Conservation (phyloP, 30 jellyfish, hydroid and myxozoan genomes). For the Aurelia coerulea region DNA sequence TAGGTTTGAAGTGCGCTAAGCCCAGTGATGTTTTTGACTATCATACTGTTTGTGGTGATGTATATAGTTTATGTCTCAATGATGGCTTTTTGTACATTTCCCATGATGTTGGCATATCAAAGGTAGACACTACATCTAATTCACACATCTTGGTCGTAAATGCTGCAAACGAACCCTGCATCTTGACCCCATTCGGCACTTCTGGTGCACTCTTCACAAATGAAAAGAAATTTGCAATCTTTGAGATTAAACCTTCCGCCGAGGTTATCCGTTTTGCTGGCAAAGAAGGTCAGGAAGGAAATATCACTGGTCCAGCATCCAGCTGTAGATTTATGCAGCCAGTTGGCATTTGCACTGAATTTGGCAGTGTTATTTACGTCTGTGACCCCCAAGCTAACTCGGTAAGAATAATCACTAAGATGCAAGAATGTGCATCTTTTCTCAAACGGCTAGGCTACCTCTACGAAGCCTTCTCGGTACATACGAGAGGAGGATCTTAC, state of each 20-base stretch:
- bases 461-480: constrained; percentile 30
- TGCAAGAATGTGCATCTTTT: constrained; percentile 30
- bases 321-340: constrained; percentile 25
- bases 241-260: constrained; percentile 7
- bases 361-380: constrained; percentile 13
- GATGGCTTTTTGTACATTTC: too few species aligned
- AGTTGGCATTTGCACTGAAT: constrained; percentile 18
- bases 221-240: constrained; percentile 15
- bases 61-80: too few species aligned
- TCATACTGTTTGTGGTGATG: too few species aligned
- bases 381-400: constrained; percentile 21
- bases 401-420: constrained; percentile 1
- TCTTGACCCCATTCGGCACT: constrained; percentile 27
- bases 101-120: too few species aligned
- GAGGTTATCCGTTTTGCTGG: constrained; percentile 33
- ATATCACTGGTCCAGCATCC: constrained; percentile 23
- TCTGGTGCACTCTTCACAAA: constrained; percentile 29
- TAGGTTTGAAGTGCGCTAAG: not conserved
- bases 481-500: constrained; percentile 12
- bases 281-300: constrained; percentile 26
- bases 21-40: not conserved
- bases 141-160: too few species aligned
- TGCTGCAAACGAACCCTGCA: constrained; percentile 3
- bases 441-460: constrained; percentile 5
- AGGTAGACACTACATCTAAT: too few species aligned